phyloP scores from a whole-genome alignment of 1,140 invertebrate species.

The Diabrotica virgifera region DNA sequence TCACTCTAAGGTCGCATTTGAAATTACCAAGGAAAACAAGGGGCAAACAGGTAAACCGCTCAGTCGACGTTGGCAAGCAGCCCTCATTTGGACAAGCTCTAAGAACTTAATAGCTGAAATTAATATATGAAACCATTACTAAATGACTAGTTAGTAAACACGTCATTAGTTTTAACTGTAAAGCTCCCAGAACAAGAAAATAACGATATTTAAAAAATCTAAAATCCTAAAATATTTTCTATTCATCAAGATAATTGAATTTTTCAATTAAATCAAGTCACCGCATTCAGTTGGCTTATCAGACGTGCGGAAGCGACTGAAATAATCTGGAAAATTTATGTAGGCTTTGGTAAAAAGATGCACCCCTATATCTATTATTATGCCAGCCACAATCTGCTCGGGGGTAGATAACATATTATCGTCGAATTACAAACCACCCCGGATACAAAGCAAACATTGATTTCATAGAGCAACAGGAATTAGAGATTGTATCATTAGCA shows the following conservation, averaged over 20 bases:
- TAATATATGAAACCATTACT: too few species aligned
- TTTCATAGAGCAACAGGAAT: constrained; percentile 20
- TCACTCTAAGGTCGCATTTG: too few species aligned
- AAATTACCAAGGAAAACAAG: too few species aligned
- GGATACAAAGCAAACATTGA: constrained; percentile 39
- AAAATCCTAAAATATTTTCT: too few species aligned
- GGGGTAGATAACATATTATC: constrained; percentile 45
- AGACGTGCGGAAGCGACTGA: constrained; percentile 2
- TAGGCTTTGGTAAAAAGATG: constrained; percentile 31
- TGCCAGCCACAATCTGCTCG: constrained; percentile 41
- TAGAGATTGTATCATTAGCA: neutral
- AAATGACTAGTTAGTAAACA: too few species aligned
- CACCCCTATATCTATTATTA: constrained; percentile 36
- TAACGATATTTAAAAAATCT: too few species aligned
- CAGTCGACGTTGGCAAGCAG: too few species aligned
- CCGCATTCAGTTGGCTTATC: constrained; percentile 11
- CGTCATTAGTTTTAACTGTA: too few species aligned
- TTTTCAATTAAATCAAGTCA: constrained; percentile 16
- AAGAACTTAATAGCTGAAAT: too few species aligned
- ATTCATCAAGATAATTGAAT: constrained; percentile 10
- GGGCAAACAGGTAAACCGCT: too few species aligned
- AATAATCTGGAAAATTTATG: constrained; percentile 39
- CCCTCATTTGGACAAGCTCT: too few species aligned
- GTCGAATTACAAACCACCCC: constrained; percentile 43
- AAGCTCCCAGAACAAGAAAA: too few species aligned